phyloP scores from a whole-genome alignment of 1,140 invertebrate genomes.

The Hydropsyche tenuis region DNA sequence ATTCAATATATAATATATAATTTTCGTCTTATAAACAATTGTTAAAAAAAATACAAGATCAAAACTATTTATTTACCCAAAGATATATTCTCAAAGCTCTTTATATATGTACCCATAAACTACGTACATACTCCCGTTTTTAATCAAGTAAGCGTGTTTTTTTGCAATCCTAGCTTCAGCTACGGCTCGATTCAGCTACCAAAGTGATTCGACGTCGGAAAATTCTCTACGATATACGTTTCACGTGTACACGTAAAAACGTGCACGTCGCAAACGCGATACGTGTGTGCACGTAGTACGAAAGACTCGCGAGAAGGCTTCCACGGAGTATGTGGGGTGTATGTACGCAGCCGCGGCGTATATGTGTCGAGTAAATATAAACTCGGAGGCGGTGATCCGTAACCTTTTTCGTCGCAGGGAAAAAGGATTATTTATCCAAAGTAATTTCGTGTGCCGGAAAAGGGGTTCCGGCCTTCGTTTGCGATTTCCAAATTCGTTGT shows the following conservation, averaged over 20 bases:
- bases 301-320: no score
- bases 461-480: constrained; percentile 8
- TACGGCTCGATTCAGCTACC: not conserved
- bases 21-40: no score
- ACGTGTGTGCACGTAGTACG: no score
- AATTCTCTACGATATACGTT: not conserved
- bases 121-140: not conserved
- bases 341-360: no score
- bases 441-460: constrained; percentile 18
- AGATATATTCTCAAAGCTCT: no score
- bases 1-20: no score
- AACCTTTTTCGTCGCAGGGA: constrained; percentile 21
- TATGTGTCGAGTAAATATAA: constrained; percentile 33
- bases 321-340: no score
- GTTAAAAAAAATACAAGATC: no score
- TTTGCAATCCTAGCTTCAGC: not conserved
- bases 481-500: constrained; percentile 2
- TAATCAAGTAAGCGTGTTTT: constrained; percentile 21
- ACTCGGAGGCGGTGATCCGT: constrained; percentile 31
- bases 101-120: no score
- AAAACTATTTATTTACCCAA: no score
- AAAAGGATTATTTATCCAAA: constrained; percentile 30
- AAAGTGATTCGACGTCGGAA: constrained; percentile 30
- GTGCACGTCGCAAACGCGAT: no score
- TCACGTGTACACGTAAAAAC: not conserved